phyloP scores from a whole-genome alignment of 2,797 vertebrate species.

The Natrix natrix region DNA sequence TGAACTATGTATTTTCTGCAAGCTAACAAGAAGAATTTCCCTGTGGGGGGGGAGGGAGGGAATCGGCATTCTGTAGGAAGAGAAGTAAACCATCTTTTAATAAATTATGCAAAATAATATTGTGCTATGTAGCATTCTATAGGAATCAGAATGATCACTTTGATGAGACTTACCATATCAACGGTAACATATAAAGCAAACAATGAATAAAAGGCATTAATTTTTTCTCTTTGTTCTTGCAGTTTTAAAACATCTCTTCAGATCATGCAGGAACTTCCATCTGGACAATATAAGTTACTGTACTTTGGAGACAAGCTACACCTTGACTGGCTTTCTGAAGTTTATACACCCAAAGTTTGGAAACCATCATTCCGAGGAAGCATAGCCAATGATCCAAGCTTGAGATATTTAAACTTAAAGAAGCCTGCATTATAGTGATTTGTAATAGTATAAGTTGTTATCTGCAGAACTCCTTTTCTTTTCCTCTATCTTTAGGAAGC shows the following conservation, averaged over 20 bases:
- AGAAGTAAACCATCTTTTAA: not conserved
- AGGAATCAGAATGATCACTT: not conserved
- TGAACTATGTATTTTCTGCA: not conserved
- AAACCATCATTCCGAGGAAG: not conserved
- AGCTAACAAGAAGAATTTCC: not conserved
- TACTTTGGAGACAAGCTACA: not conserved
- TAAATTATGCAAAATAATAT: not conserved
- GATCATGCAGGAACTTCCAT: not conserved
- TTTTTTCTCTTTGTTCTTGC: not conserved
- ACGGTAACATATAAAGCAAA: not conserved
- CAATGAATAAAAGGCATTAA: not conserved
- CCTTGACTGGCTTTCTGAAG: not conserved
- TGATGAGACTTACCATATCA: not conserved
- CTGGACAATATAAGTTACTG: not conserved
- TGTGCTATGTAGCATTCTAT: not conserved
- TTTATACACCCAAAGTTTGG: not conserved
- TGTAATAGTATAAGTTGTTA: not conserved
- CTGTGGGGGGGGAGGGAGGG: too few relatives aligned
- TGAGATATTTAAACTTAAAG: not conserved
- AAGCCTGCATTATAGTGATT: not conserved
- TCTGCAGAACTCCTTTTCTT: not conserved
- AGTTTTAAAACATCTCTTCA: not conserved
- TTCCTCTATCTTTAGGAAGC: not conserved
- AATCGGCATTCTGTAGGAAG: not conserved
- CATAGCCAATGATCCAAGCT: not conserved